Percentiles rank a stretch among this genome's conserved stretches.
Evolutionary conservation across 1,140 invertebrate species (phyloP).

Genomic region (Stegodyphus dumicola): DNA sequence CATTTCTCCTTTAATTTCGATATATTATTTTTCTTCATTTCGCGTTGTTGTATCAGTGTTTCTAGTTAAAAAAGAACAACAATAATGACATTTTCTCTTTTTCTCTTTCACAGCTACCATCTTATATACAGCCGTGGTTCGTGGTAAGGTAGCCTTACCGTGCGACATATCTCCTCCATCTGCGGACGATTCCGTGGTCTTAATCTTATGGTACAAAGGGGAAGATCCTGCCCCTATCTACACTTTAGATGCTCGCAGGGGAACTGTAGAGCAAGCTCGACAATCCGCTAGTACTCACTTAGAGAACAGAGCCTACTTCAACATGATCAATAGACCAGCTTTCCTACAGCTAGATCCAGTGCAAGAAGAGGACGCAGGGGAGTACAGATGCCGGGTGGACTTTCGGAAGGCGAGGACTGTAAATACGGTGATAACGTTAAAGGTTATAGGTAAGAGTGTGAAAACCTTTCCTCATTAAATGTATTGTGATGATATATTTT

Average conservation of each 20-base stretch:
- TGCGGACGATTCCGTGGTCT: constrained; percentile 85
- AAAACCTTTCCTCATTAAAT: too few relatives aligned
- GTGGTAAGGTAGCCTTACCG: constrained; percentile 81
- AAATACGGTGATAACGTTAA: constrained; percentile 89
- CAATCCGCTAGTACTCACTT: constrained; percentile 54
- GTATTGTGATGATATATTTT: too few relatives aligned
- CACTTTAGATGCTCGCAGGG: constrained; percentile 64
- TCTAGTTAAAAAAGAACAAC: too few relatives aligned
- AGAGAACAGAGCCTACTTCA: constrained; percentile 61
- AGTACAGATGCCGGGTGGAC: constrained; percentile 89
- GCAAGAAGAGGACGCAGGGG: constrained; percentile 82
- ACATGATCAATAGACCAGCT: constrained; percentile 66
- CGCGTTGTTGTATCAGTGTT: too few relatives aligned
- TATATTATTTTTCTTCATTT: too few relatives aligned
- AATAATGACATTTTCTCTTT: not conserved
- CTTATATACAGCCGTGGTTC: constrained; percentile 73
- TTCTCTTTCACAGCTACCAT: constrained; percentile 61
- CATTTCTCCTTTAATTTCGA: too few relatives aligned
- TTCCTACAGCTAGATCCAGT: constrained; percentile 83
- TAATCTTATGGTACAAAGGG: constrained; percentile 91
- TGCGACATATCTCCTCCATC: constrained; percentile 83
- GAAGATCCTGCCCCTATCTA: constrained; percentile 71
- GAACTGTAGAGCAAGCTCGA: constrained; percentile 62
- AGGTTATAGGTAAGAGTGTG: constrained; percentile 85
- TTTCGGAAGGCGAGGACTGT: constrained; percentile 89